Conservation (phyloP, 2,113 vertebrate species). For the Acrocephalus arundinaceus region DNA sequence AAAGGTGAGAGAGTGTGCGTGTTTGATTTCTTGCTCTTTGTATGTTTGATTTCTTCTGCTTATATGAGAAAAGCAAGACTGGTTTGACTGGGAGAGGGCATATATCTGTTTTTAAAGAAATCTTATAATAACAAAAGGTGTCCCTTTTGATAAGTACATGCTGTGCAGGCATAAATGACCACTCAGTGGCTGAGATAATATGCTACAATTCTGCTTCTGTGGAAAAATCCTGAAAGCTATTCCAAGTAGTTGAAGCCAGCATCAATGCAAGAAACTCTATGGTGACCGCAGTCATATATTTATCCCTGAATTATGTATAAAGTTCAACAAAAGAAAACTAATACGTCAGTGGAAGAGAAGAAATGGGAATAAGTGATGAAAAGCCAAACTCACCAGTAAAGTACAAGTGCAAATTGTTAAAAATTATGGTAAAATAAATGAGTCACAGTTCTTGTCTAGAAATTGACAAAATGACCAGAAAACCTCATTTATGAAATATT, state of each 20-base stretch:
- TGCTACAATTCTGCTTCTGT: neutral
- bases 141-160: neutral
- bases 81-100: neutral
- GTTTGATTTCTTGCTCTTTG: neutral
- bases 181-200: neutral
- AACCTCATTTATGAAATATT: neutral
- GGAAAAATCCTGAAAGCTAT: neutral
- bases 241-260: neutral
- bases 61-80: neutral
- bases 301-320: neutral
- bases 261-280: neutral
- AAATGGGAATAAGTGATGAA: slow-evolving; percentile 10
- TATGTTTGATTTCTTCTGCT: neutral
- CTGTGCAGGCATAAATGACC: neutral
- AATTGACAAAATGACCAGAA: neutral
- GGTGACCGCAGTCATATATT: neutral
- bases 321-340: slow-evolving; percentile 29
- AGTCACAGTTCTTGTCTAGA: neutral
- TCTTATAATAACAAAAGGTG: neutral
- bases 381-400: neutral
- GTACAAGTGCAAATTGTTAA: neutral
- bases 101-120: neutral
- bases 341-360: neutral
- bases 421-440: neutral
- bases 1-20: neutral